Evolutionary conservation across 2,113 vertebrate genomes (phyloP).

Genomic region (Charina bottae): DNA sequence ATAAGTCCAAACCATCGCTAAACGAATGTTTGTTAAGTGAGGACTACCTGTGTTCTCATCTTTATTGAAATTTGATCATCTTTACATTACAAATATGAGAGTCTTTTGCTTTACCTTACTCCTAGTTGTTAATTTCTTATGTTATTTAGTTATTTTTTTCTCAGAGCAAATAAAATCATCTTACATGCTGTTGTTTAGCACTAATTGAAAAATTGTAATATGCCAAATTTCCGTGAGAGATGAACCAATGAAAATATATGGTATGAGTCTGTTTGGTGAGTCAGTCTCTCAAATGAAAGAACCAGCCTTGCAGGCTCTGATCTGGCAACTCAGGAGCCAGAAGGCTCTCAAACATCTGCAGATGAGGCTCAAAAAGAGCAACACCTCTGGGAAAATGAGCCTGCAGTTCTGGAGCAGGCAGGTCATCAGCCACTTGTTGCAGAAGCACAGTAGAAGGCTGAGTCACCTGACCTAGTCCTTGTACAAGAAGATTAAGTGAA

Average conservation of each 20-base stretch:
- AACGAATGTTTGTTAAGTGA: too few species aligned
- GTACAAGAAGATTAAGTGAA: neutral
- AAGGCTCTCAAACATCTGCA: neutral
- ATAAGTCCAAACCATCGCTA: too few species aligned
- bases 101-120: neutral
- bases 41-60: neutral
- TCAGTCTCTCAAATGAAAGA: neutral
- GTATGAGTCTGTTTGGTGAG: neutral
- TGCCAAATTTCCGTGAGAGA: neutral
- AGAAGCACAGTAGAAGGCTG: neutral
- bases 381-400: neutral
- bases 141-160: neutral
- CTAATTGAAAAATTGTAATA: neutral
- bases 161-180: neutral
- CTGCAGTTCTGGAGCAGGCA: neutral
- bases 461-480: neutral
- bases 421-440: neutral
- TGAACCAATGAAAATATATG: neutral
- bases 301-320: neutral
- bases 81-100: neutral
- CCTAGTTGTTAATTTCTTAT: neutral
- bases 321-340: neutral
- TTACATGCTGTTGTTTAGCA: neutral
- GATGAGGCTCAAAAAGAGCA: too few species aligned
- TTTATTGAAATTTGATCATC: neutral